phyloP scores from a whole-genome alignment of 2,113 vertebrate species.

The Piaya cayana region DNA sequence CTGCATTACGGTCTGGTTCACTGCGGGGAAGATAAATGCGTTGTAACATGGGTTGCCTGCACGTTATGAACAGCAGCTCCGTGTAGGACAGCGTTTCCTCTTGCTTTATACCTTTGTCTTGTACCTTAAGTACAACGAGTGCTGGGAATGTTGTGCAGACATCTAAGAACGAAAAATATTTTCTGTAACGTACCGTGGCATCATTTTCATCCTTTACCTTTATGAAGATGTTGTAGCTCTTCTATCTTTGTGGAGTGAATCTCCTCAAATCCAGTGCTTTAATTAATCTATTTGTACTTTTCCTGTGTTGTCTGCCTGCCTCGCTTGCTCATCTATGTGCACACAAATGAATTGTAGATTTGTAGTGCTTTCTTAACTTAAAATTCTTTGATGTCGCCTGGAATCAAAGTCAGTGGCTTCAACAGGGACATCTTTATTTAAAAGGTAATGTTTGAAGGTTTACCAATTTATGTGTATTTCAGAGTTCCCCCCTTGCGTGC shows the following conservation, averaged over 20 bases:
- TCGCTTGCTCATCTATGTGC: background rate
- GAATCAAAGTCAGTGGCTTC: slow-evolving; percentile 58
- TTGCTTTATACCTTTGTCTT: slow-evolving; percentile 27
- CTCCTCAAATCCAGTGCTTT: slow-evolving; percentile 59
- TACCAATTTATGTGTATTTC: slow-evolving; percentile 52
- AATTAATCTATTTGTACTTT: slow-evolving; percentile 70
- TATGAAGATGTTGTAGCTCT: slow-evolving; percentile 45
- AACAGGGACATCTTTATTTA: slow-evolving; percentile 63
- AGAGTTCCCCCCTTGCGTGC: background rate
- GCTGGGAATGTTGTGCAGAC: background rate
- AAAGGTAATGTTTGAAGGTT: slow-evolving; percentile 66
- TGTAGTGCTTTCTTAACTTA: slow-evolving; percentile 45
- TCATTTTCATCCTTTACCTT: slow-evolving; percentile 58
- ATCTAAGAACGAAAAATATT: slow-evolving; percentile 54
- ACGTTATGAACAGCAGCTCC: background rate
- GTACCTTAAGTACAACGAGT: background rate
- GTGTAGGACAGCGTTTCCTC: slow-evolving; percentile 6
- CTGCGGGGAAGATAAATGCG: slow-evolving; percentile 31
- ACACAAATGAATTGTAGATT: slow-evolving; percentile 41
- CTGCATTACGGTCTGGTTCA: slow-evolving; percentile 2
- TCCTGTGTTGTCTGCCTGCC: slow-evolving; percentile 47
- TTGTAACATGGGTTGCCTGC: background rate
- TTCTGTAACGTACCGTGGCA: slow-evolving; percentile 28
- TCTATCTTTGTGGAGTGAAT: slow-evolving; percentile 31
- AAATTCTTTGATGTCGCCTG: slow-evolving; percentile 50